phyloP scores from a whole-genome alignment of 2,797 vertebrate genomes.

The Halcyon badia region DNA sequence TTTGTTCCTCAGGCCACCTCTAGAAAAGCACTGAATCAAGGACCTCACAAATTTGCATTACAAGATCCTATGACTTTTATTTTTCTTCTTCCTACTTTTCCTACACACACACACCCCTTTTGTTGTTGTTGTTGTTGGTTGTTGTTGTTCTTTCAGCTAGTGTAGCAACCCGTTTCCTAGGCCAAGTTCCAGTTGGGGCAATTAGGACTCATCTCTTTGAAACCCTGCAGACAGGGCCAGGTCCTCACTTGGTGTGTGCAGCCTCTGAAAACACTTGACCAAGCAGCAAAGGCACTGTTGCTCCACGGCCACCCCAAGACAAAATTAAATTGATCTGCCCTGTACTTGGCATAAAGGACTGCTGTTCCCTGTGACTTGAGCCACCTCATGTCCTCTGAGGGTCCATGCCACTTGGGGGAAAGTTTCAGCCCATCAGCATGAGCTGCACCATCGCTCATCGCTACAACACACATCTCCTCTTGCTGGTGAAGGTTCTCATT shows the following conservation, averaged over 20 bases:
- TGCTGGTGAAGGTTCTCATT: not conserved
- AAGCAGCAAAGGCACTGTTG: not conserved
- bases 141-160: not conserved
- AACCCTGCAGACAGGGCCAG: not conserved
- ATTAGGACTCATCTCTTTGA: not conserved
- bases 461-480: not conserved
- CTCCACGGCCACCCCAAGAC: not conserved
- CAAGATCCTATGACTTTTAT: not conserved
- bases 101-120: too few species aligned
- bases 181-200: not conserved
- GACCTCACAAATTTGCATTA: not conserved
- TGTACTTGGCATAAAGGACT: not conserved
- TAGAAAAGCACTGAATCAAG: not conserved
- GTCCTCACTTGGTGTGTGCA: fast-evolving
- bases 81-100: too few species aligned
- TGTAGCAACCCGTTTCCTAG: not conserved
- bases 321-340: not conserved
- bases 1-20: not conserved
- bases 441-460: not conserved
- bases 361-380: not conserved
- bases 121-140: too few species aligned
- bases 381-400: not conserved
- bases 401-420: not conserved
- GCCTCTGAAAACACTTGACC: not conserved
- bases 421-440: not conserved